Percentiles rank a stretch among this genome's conserved stretches.
Conservation (phyloP, 2,113 vertebrate species). For the Malurus alboscapulatus region DNA sequence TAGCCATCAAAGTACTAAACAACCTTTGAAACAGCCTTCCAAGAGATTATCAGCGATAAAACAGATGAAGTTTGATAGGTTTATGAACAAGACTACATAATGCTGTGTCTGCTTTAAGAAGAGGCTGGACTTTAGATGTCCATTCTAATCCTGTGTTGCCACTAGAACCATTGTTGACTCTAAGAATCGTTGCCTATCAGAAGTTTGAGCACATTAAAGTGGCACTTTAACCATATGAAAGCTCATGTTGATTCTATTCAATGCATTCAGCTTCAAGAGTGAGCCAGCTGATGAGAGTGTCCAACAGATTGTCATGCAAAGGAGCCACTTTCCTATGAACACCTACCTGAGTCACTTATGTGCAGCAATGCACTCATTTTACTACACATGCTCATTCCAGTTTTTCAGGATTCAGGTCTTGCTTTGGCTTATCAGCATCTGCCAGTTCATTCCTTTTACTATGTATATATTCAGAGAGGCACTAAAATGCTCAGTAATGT, state of each 20-base stretch:
- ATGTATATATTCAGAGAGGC: neutral
- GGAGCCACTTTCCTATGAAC: neutral
- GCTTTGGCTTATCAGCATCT: neutral
- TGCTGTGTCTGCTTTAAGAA: neutral
- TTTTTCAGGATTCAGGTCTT: slow-evolving; percentile 26
- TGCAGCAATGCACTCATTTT: neutral
- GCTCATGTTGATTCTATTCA: neutral
- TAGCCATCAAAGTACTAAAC: neutral
- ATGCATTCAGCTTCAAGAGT: neutral
- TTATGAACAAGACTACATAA: neutral
- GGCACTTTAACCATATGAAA: neutral
- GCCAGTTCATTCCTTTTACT: neutral
- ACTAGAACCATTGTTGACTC: neutral
- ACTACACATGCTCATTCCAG: neutral
- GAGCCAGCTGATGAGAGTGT: neutral
- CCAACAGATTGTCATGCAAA: neutral
- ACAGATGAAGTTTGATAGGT: neutral
- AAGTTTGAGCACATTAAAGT: neutral
- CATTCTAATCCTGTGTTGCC: neutral
- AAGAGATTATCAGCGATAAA: neutral
- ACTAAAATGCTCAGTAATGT: neutral
- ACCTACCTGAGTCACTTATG: neutral
- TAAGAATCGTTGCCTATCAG: neutral
- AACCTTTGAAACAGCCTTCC: slow-evolving; percentile 14
- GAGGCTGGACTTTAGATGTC: neutral